A percentile compares a stretch with the other conserved stretches of the same genome.
These are phyloP conservation scores for Anniella stebbinsi DNA, from an alignment of 2,797 vertebrate species.

Conservation along the genomic window DNA sequence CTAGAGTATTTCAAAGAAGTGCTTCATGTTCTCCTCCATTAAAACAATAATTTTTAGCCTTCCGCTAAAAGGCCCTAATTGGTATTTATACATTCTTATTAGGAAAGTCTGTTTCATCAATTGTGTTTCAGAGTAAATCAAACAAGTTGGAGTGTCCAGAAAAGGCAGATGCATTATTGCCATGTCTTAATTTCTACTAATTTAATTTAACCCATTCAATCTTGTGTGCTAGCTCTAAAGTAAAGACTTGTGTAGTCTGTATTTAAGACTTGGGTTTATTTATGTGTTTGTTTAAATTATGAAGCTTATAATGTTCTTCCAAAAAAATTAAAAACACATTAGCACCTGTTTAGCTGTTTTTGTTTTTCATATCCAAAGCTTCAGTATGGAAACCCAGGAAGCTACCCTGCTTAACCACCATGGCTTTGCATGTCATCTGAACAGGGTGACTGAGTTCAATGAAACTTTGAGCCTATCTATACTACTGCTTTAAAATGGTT, in stretches of 20 bases:
- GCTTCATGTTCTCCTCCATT: conserved; percentile 50
- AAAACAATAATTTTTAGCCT: conserved; percentile 59
- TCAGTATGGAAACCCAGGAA: not conserved
- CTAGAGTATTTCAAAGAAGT: conserved; percentile 59
- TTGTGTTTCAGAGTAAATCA: conserved; percentile 22
- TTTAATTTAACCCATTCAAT: conserved; percentile 16
- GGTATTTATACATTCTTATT: conserved; percentile 35
- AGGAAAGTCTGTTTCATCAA: conserved; percentile 38
- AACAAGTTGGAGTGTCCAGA: not conserved
- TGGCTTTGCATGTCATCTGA: too few species aligned
- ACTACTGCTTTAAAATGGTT: too few species aligned
- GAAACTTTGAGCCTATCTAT: too few species aligned
- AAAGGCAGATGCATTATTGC: conserved; percentile 24
- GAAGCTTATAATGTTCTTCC: not conserved
- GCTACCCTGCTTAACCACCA: not conserved
- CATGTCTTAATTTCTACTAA: conserved; percentile 32
- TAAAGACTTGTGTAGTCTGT: not conserved
- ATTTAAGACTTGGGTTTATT: not conserved
- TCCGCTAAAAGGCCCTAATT: conserved; percentile 56
- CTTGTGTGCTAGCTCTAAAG: not conserved
- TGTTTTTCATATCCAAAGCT: not conserved
- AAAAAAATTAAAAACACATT: not conserved
- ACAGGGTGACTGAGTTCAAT: too few species aligned
- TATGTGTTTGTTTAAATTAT: too few species aligned
- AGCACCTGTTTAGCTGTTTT: not conserved